phyloP scores from a whole-genome alignment of 2,797 vertebrate genomes.

The Syncerus caffer region DNA sequence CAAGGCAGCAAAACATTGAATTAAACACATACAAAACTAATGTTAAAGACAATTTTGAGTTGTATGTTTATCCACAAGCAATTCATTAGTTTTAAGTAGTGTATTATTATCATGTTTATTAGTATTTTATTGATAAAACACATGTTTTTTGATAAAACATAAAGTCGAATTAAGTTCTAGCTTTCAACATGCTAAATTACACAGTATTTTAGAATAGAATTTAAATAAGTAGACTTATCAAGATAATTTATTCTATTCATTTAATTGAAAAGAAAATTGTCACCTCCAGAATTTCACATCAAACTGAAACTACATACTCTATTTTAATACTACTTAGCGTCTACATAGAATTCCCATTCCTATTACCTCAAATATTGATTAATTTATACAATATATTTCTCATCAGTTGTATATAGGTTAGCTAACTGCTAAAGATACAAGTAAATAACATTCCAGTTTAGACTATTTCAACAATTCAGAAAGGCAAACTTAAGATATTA shows the following conservation, averaged over 20 bases:
- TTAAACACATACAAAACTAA: not conserved
- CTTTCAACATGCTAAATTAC: not conserved
- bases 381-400: not conserved
- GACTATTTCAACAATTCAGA: not conserved
- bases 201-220: not conserved
- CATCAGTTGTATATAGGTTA: not conserved
- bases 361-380: not conserved
- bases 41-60: not conserved
- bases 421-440: not conserved
- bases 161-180: not conserved
- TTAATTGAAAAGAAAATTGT: not conserved
- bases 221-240: not conserved
- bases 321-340: not conserved
- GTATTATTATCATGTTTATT: not conserved
- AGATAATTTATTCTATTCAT: not conserved
- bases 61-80: not conserved
- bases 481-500: not conserved
- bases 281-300: not conserved
- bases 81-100: not conserved
- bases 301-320: not conserved
- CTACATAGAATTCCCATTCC: not conserved
- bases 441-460: not conserved
- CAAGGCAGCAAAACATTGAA: not conserved
- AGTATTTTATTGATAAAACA: not conserved
- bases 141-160: not conserved